Conservation (phyloP, 2,797 vertebrate species). For the Pipistrellus pygmaeus region DNA sequence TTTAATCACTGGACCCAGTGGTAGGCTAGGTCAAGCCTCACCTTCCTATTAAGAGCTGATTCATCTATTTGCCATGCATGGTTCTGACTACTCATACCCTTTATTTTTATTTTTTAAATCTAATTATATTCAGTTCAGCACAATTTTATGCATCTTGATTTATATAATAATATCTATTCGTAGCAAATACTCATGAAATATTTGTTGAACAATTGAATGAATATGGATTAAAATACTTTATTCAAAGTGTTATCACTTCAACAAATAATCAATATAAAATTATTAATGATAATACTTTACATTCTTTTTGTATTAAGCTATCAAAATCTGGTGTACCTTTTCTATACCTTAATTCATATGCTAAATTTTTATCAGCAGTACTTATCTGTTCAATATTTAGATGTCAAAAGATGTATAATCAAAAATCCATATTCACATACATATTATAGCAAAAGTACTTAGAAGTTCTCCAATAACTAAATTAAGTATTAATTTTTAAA, state of each 20-base stretch:
- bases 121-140: neutral
- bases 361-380: neutral
- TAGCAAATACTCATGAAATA: neutral
- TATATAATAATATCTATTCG: neutral
- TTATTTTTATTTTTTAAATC: neutral
- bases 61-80: fast-evolving
- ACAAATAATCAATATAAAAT: neutral
- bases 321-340: neutral
- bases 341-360: neutral
- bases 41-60: neutral
- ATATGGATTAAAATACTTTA: neutral
- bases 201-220: neutral
- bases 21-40: neutral
- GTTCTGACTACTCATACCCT: neutral
- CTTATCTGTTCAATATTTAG: neutral
- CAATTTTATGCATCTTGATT: neutral
- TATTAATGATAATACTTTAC: neutral
- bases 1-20: neutral
- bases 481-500: neutral
- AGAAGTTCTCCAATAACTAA: neutral
- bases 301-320: neutral
- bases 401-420: conserved; percentile 1
- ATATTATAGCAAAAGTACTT: neutral
- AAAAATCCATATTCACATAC: neutral
- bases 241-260: neutral